phyloP scores from a whole-genome alignment of 1,140 invertebrate genomes.

The Pygmarrhopalites habei region DNA sequence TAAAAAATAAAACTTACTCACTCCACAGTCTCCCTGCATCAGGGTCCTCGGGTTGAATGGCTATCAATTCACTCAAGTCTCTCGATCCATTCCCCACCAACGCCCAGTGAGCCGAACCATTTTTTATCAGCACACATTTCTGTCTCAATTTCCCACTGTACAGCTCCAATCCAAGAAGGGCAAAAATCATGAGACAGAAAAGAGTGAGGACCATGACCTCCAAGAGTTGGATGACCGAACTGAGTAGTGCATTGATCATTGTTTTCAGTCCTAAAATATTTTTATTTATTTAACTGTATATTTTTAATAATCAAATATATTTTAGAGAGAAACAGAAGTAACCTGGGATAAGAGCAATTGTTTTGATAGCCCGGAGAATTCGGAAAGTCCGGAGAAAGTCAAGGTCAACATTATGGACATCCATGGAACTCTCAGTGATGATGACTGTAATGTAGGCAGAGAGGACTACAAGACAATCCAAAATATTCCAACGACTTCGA shows the following conservation, averaged over 20 bases:
- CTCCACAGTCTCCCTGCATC: not conserved
- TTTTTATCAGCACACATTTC: conserved; percentile 61
- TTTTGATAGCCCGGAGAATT: conserved; percentile 87
- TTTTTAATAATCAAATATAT: not conserved
- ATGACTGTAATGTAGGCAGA: conserved; percentile 85
- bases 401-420: conserved; percentile 46
- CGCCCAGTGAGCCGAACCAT: not conserved
- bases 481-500: conserved; percentile 94
- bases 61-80: not conserved
- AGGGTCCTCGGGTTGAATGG: not conserved
- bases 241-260: conserved; percentile 89
- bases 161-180: conserved; percentile 81
- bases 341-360: conserved; percentile 95
- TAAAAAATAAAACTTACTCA: too few species aligned
- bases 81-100: not conserved
- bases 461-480: conserved; percentile 91
- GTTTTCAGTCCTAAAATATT: conserved; percentile 72
- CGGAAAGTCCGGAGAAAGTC: conserved; percentile 87
- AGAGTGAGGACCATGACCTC: conserved; percentile 93
- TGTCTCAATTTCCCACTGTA: conserved; percentile 87
- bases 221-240: conserved; percentile 87
- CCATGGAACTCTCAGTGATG: conserved; percentile 43
- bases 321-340: too few species aligned
- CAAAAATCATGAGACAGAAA: conserved; percentile 94
- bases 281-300: not conserved